Conservation (phyloP, 2,113 vertebrate species). For the Lampris megalopsis region DNA sequence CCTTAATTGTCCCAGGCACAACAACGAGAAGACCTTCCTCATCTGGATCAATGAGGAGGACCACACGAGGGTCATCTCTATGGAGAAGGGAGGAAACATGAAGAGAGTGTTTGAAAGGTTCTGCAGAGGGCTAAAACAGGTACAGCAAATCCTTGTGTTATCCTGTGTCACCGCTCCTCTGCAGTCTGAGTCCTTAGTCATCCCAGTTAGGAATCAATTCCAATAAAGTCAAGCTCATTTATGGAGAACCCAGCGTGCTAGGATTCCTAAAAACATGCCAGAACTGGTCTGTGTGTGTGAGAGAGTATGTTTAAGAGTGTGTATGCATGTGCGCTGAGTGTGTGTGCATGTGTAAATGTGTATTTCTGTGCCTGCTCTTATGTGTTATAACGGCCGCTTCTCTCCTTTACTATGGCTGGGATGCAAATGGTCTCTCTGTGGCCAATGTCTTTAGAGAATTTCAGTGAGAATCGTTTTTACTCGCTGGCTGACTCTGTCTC, state of each 20-base stretch:
- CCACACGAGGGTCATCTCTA: constrained; percentile 93
- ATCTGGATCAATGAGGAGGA: constrained; percentile 97
- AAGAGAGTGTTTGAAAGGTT: constrained; percentile 94
- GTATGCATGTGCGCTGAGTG: no score
- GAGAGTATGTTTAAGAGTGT: no score
- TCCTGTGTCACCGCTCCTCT: no score
- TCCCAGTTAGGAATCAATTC: no score
- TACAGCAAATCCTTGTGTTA: constrained; percentile 46
- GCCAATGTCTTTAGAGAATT: not conserved
- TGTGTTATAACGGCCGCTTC: no score
- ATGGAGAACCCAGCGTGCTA: no score
- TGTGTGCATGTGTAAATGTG: no score
- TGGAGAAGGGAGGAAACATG: constrained; percentile 96
- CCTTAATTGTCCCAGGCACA: constrained; percentile 84
- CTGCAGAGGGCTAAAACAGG: constrained; percentile 91
- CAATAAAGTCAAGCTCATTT: no score
- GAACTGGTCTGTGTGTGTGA: no score
- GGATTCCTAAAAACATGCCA: no score
- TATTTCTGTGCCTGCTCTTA: no score
- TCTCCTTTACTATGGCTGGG: no score
- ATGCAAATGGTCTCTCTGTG: not conserved
- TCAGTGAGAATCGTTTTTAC: not conserved
- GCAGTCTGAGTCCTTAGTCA: not conserved
- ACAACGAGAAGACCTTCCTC: constrained; percentile 93
- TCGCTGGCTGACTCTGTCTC: not conserved